Conservation (phyloP, 2,888 invertebrate species). For the Junonia oenone region DNA sequence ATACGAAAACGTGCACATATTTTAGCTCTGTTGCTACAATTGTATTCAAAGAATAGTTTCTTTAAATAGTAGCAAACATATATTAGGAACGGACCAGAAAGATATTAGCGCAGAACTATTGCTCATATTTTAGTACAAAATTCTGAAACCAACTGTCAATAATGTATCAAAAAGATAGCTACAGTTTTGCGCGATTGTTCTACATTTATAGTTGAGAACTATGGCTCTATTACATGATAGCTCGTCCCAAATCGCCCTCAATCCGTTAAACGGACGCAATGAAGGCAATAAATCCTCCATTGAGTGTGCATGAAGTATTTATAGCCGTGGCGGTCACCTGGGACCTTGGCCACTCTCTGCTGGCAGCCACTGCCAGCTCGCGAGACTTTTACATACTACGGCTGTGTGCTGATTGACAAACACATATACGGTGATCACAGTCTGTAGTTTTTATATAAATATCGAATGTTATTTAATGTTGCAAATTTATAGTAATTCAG, state of each 20-base stretch:
- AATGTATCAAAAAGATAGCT: no score
- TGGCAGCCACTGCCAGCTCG: conserved; percentile 46
- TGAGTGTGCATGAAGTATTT: conserved; percentile 57
- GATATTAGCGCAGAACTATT: no score
- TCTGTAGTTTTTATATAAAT: not conserved
- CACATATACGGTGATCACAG: not conserved
- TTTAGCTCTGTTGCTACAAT: not conserved
- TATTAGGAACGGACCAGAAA: conserved; percentile 16
- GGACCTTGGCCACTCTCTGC: conserved; percentile 46
- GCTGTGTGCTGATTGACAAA: conserved; percentile 23
- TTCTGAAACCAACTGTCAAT: no score
- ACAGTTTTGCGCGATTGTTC: no score
- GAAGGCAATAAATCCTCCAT: conserved; percentile 59
- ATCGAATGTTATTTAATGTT: no score
- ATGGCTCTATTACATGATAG: conserved; percentile 31
- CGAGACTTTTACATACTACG: conserved; percentile 42
- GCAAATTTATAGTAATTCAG: no score
- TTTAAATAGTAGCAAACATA: conserved; percentile 13
- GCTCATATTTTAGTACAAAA: no score
- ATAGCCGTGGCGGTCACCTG: conserved; percentile 61
- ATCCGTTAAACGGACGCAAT: conserved; percentile 45
- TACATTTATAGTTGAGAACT: conserved; percentile 10
- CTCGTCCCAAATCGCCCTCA: conserved; percentile 30
- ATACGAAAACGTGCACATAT: not conserved
- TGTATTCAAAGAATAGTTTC: not conserved